phyloP scores from a whole-genome alignment of 2,888 invertebrate species.

The Idaea aversata region DNA sequence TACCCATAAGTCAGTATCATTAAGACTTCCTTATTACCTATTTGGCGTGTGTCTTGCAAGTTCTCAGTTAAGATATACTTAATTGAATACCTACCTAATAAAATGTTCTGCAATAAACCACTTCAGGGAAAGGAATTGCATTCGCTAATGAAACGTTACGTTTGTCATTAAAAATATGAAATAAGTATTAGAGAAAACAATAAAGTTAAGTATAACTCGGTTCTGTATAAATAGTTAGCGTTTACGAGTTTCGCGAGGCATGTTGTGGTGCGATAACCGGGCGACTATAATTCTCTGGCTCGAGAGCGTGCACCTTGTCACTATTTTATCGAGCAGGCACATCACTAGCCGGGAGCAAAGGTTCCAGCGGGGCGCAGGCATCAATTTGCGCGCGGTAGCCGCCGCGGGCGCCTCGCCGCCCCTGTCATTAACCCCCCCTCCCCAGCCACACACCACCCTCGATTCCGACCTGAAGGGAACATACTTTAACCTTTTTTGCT shows the following conservation, averaged over 20 bases:
- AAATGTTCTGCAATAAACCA: neutral
- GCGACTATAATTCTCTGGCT: conserved; percentile 30
- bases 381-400: conserved; percentile 79
- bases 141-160: neutral
- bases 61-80: neutral
- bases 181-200: neutral
- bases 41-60: neutral
- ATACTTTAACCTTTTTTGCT: conserved; percentile 80
- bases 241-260: conserved; percentile 3
- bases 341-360: conserved; percentile 79
- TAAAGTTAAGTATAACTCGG: neutral
- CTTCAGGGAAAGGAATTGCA: neutral
- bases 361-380: conserved; percentile 75
- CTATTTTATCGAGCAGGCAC: conserved; percentile 67
- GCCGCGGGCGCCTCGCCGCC: conserved; percentile 78
- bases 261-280: conserved; percentile 16
- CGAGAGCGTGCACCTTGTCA: conserved; percentile 56
- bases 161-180: neutral
- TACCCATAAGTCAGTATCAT: neutral
- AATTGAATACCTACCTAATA: neutral
- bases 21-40: neutral
- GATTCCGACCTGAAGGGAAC: conserved; percentile 50
- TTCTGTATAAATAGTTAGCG: conserved; percentile 13
- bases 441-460: conserved; percentile 28
- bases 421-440: conserved; percentile 69